Percentiles rank a stretch among this genome's conserved stretches.
These are phyloP conservation scores for Hirtodrosophila histrioides DNA, from an alignment of 2,888 invertebrate species.

Conservation along the genomic window DNA sequence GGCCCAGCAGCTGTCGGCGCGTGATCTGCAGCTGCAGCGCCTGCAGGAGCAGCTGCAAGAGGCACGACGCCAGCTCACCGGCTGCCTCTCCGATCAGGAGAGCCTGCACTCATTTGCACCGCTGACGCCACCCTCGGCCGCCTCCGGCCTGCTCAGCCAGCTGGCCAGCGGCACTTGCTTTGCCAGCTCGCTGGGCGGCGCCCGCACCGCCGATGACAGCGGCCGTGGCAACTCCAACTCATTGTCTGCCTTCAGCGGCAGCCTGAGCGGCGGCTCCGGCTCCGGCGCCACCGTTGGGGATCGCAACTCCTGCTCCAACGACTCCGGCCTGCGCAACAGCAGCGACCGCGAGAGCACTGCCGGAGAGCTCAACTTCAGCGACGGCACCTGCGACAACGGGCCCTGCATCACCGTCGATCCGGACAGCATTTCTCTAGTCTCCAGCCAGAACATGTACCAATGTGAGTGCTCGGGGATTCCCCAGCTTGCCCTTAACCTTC, in stretches of 20 bases:
- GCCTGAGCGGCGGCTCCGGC: constrained; percentile 82
- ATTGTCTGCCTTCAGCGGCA: constrained; percentile 82
- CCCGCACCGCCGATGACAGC: constrained; percentile 88
- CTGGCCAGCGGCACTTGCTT: constrained; percentile 81
- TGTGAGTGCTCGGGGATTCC: constrained; percentile 74
- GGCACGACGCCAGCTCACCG: constrained; percentile 91
- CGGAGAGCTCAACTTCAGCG: constrained; percentile 90
- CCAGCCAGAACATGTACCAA: constrained; percentile 85
- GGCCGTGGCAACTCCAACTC: constrained; percentile 90
- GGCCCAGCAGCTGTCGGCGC: constrained; percentile 93
- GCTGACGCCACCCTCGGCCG: constrained; percentile 86
- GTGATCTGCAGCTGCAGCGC: constrained; percentile 93
- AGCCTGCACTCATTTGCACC: constrained; percentile 90
- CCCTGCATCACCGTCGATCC: constrained; percentile 84
- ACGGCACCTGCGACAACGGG: constrained; percentile 86
- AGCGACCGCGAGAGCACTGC: constrained; percentile 92
- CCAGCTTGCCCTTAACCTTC: no score
- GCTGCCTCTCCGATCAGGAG: constrained; percentile 94
- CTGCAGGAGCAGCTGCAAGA: constrained; percentile 94
- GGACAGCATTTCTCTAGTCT: constrained; percentile 84
- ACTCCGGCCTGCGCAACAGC: constrained; percentile 91
- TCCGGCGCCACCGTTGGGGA: constrained; percentile 86
- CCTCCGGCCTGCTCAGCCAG: constrained; percentile 85
- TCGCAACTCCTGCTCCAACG: constrained; percentile 93
- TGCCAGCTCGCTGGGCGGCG: constrained; percentile 87